Evolutionary conservation across 92 coral and sea anemone genomes (phyloP).

Genomic region (Zoanthus sociatus): DNA sequence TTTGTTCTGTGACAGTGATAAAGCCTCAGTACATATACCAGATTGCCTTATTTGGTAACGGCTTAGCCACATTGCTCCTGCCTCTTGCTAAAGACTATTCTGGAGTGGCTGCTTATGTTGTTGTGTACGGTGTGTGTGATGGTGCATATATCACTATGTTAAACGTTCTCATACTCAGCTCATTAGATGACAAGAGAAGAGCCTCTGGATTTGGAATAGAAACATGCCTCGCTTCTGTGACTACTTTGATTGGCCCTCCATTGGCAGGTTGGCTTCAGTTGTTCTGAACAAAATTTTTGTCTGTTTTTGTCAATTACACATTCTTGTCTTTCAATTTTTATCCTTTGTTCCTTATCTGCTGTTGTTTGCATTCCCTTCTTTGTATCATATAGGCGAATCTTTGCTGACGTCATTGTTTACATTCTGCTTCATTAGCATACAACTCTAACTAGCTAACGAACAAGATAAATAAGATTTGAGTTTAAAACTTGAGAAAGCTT

Average conservation of each 20-base stretch:
- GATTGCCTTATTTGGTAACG: constrained; percentile 38
- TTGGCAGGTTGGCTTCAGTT: constrained; percentile 10
- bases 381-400: too few relatives aligned
- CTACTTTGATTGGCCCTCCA: constrained; percentile 29
- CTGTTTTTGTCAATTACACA: background rate
- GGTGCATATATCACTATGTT: constrained; percentile 28
- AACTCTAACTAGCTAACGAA: too few relatives aligned
- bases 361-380: background rate
- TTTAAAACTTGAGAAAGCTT: too few relatives aligned
- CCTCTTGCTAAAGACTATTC: background rate
- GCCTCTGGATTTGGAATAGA: constrained; percentile 36
- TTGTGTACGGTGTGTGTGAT: constrained; percentile 31
- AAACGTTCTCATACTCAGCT: constrained; percentile 27
- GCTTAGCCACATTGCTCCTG: constrained; percentile 19
- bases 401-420: too few relatives aligned
- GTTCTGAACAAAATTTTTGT: background rate
- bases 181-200: constrained; percentile 29
- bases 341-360: background rate
- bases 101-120: background rate
- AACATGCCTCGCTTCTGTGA: constrained; percentile 17
- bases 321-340: background rate
- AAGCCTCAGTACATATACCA: constrained; percentile 24
- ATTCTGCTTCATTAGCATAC: too few relatives aligned
- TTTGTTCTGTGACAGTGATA: constrained; percentile 11
- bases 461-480: too few relatives aligned